A percentile compares a stretch with the other conserved stretches of the same genome.
These are phyloP conservation scores for Paraplagusia blochii DNA, from an alignment of 2,113 vertebrate genomes.

Conservation along the genomic window DNA sequence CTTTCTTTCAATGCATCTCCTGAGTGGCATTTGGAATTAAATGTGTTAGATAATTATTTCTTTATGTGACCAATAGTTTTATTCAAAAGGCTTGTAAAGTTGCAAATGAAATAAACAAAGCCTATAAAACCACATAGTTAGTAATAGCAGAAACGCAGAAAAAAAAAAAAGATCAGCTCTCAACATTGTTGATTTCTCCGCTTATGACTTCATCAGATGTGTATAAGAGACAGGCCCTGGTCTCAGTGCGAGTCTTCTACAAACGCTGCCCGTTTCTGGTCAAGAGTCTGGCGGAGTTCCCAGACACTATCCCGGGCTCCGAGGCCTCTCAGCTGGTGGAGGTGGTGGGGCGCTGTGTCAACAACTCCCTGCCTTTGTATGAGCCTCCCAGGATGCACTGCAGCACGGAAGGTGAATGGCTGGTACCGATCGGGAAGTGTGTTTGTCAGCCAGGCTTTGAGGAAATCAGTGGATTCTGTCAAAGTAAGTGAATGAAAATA, in stretches of 20 bases:
- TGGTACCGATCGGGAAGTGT: slow-evolving; percentile 98
- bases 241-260: slow-evolving; percentile 90
- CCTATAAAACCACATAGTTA: no score
- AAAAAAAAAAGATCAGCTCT: no score
- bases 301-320: slow-evolving; percentile 95
- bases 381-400: slow-evolving; percentile 98
- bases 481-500: no score
- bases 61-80: no score
- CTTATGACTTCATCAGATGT: no score
- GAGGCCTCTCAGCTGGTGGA: slow-evolving; percentile 96
- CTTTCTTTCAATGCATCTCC: background rate
- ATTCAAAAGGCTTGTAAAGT: no score
- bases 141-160: no score
- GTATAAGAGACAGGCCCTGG: no score
- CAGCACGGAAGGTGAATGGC: slow-evolving; percentile 98
- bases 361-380: slow-evolving; percentile 94
- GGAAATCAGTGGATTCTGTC: slow-evolving; percentile 87
- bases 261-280: slow-evolving; percentile 95
- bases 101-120: no score
- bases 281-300: slow-evolving; percentile 93
- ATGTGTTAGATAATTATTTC: background rate
- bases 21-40: background rate
- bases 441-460: slow-evolving; percentile 91
- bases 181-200: no score
- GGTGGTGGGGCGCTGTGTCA: slow-evolving; percentile 93